Base-by-base conservation (phyloP, 2,888 invertebrate genomes). In the Nezara viridula region DNA sequence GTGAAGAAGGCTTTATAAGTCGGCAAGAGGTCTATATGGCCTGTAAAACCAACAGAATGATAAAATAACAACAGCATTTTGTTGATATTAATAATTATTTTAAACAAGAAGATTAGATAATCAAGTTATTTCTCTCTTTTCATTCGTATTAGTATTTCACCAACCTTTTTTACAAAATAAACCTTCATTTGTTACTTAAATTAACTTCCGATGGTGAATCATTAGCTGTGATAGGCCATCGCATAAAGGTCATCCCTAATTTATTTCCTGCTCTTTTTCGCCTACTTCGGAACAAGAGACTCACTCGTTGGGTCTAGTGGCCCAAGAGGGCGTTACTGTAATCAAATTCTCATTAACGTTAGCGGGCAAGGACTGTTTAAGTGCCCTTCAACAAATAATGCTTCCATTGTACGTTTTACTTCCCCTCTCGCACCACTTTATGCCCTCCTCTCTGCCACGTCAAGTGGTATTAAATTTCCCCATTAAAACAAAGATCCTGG, bases 261-360 rank as follows among this genome's bases (percentile, higher is more conserved):
- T 73, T 37, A 16, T 37, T 37, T 21, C 19, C 27, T 37, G 5
- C 2, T 37, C 16, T 73, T 9, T 37, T 73, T 73, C 19, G 19
- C 6, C 6, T 0, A 3, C 6, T 21, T 73, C 19, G 21, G 21
- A 73, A 73, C 19, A 32, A 73, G 32, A 37, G 27, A 14, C 16
- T 55, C 32, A 19, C 66, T 73, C 16, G 7, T 19, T 19, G 19
- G 55, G 55, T 55, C 24, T 24, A 37, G 37, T 73, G 66, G 66
- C 16, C 21, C 19, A 21, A 21, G 37, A 21, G 27, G 16, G 37
- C 66, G 32, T 73, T 37, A 73, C 32, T 73, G 32, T 73, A 73
- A 73, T 73, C 66, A 73, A 73, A 73, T 73, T 73, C 66, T 73
- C 66, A 73, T 73, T 73, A 73, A 32, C 66, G 66, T 37, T 73